Conservation (phyloP, 2,888 invertebrate species). For the Polietes domitor region DNA sequence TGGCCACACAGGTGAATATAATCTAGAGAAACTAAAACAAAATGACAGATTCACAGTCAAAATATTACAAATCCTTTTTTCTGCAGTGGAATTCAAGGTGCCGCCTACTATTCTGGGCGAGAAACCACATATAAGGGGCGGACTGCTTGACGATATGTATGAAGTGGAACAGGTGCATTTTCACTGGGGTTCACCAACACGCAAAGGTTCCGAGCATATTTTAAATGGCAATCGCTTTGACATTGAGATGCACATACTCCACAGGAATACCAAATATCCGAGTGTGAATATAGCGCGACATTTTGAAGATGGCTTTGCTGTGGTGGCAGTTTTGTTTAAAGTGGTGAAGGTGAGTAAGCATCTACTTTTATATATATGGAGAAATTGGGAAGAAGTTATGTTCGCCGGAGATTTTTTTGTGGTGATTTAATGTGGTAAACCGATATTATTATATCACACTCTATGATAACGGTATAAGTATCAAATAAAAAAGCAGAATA, state of each 20-base stretch:
- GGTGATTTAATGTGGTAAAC: no score
- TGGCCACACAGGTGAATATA: constrained; percentile 83
- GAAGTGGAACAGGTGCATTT: constrained; percentile 81
- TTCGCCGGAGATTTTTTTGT: no score
- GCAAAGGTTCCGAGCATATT: constrained; percentile 83
- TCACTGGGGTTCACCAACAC: constrained; percentile 87
- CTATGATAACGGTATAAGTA: no score
- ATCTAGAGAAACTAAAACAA: background rate
- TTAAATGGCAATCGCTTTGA: constrained; percentile 81
- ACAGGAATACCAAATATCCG: constrained; percentile 84
- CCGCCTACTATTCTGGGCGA: constrained; percentile 71
- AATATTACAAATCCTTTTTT: background rate
- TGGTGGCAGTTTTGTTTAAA: constrained; percentile 85
- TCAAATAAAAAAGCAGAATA: no score
- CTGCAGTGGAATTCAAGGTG: constrained; percentile 75
- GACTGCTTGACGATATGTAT: constrained; percentile 70
- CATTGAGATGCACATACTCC: constrained; percentile 86
- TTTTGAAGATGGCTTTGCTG: constrained; percentile 83
- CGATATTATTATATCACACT: no score
- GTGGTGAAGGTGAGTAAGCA: constrained; percentile 74
- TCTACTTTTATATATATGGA: no score
- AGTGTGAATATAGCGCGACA: constrained; percentile 81
- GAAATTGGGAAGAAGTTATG: no score
- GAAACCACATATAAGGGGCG: constrained; percentile 73
- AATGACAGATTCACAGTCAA: background rate